Conservation (phyloP, 2,888 invertebrate genomes). For the Caenorhabditis uteleia region DNA sequence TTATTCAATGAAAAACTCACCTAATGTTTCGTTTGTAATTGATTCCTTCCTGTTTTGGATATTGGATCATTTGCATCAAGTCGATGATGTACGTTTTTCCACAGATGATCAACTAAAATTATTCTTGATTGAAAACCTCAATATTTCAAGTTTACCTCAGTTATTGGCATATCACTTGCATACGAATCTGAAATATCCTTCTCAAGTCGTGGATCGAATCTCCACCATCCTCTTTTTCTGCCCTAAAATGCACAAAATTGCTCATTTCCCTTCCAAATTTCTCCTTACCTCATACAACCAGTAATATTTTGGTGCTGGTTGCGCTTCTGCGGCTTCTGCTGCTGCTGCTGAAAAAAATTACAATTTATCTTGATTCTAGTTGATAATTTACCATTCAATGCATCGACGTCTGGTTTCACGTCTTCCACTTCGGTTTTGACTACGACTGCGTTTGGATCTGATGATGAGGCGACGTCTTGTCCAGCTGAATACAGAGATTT, state of each 20-base stretch:
- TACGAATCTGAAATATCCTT: conserved; percentile 43
- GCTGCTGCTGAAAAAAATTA: conserved; percentile 1
- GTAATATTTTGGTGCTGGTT: conserved; percentile 11
- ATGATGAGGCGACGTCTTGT: too few species aligned
- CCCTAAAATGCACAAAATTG: conserved; percentile 10
- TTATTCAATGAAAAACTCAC: conserved; percentile 13
- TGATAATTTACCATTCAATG: conserved; percentile 5
- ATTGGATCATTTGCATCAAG: conserved; percentile 34
- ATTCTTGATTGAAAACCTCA: too few species aligned
- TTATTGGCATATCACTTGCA: conserved; percentile 5
- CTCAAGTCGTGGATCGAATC: conserved; percentile 55
- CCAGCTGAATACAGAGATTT: too few species aligned
- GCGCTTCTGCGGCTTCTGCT: neutral
- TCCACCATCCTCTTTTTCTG: conserved; percentile 52
- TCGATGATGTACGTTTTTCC: conserved; percentile 41
- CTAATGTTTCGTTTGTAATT: conserved; percentile 19
- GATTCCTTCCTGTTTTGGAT: conserved; percentile 17
- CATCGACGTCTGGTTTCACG: conserved; percentile 29
- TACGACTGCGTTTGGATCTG: too few species aligned
- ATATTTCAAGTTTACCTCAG: conserved; percentile 17
- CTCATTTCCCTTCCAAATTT: too few species aligned
- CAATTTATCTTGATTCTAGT: neutral
- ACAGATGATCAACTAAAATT: conserved; percentile 20
- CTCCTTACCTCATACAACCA: conserved; percentile 42
- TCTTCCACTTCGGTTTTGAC: conserved; percentile 23